Base-by-base conservation (phyloP, 2,113 vertebrate genomes). In the Aldabrachelys gigantea region DNA sequence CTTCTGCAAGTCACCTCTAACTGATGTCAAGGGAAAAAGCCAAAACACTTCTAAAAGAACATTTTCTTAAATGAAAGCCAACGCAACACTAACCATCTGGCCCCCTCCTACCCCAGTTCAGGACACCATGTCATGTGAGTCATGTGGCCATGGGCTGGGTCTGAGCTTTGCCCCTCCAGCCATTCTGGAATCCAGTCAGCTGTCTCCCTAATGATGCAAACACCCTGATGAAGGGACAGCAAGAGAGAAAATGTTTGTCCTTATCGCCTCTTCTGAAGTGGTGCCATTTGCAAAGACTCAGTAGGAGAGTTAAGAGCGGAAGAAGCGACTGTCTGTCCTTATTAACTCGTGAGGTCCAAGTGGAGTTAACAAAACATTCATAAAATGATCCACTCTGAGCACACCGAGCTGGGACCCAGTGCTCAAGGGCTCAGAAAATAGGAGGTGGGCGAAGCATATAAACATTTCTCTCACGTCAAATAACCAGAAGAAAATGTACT, bases 31-130 rank as follows among this genome's bases (percentile, higher is more conserved):
- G 57, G 57, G 59, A 31, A 41, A 38, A 41, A 41, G 69, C 69
- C 69, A 72, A 72, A n/a, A 72, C n/a, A 2, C 21, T 5, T 72
- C 69, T 72, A 19, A 38, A 72, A 72, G 69, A 72, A 72, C 17
- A 11, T 17, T 22, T 19, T 38, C 35, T n/a, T 72, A 72, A 41
- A 72, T 22, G n/a, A n/a, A 38, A 72, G 21, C 6, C 21, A 38
- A 72, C 22, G 8, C 69, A 41, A 72, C 8, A 4, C 21, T 38
- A 72, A 69, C 25, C 25, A 25, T 25, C 56, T 69, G 35, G n/a
- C 69, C n/a, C 8, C 69, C 31, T 29, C 3, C 0, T 17, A 62
- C 38, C 82, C 41, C 72, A 0, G 1, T 79, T 44, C 24, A 47
- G 44, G 41, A 27, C 56, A 13, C 82, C 4, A 22, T 31, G 10